Conservation (phyloP, 1,140 invertebrate species). For the Drosophila pseudoananassae region DNA sequence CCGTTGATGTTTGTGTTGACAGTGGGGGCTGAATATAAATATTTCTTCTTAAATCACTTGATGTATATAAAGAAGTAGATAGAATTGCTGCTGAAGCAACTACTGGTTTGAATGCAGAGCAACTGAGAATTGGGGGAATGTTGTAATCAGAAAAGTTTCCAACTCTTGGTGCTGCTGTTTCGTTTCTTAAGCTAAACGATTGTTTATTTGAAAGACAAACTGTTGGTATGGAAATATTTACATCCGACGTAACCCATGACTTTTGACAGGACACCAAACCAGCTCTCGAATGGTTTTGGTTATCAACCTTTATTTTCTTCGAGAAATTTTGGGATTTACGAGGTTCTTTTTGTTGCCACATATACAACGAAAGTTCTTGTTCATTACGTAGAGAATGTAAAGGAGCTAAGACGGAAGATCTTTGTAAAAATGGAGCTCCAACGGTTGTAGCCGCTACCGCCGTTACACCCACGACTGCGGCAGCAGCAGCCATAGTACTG, state of each 20-base stretch:
- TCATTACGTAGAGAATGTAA: constrained; percentile 60
- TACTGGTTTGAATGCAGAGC: constrained; percentile 89
- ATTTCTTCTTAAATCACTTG: constrained; percentile 52
- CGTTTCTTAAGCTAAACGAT: constrained; percentile 45
- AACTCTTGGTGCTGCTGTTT: constrained; percentile 17
- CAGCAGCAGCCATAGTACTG: constrained; percentile 56
- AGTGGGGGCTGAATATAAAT: constrained; percentile 46
- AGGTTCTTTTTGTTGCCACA: constrained; percentile 85
- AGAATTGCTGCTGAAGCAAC: constrained; percentile 59
- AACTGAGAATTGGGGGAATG: constrained; percentile 62
- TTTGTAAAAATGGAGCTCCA: constrained; percentile 84
- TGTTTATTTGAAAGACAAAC: constrained; percentile 10
- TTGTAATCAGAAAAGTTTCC: constrained; percentile 40
- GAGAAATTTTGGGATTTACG: constrained; percentile 75
- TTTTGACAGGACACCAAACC: constrained; percentile 86
- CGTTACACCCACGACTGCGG: constrained; percentile 69
- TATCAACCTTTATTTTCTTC: constrained; percentile 23
- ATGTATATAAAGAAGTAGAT: constrained; percentile 61
- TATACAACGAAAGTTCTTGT: constrained; percentile 84
- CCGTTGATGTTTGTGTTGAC: constrained; percentile 82
- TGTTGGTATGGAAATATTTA: constrained; percentile 14
- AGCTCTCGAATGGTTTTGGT: constrained; percentile 56
- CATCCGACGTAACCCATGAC: constrained; percentile 85
- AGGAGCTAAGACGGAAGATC: constrained; percentile 85
- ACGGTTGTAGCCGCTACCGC: constrained; percentile 77